Evolutionary conservation across 2,888 invertebrate genomes (phyloP).

Genomic region (Achlya flavicornis): DNA sequence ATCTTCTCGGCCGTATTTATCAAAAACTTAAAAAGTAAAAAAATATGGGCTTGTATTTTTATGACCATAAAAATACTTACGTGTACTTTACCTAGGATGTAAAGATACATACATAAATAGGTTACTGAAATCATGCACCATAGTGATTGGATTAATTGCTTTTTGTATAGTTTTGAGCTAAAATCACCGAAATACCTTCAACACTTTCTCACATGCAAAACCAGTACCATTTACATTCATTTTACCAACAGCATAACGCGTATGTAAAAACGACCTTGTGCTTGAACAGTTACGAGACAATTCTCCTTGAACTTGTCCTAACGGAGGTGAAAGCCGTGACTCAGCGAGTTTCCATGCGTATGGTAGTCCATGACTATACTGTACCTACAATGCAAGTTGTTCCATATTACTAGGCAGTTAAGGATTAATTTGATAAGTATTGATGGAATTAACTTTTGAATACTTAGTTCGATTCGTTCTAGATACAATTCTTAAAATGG

Average conservation of each 20-base stretch:
- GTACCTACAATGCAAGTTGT: background rate
- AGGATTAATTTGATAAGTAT: background rate
- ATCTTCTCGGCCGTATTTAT: background rate
- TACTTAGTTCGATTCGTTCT: no score
- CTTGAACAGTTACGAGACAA: conserved; percentile 22
- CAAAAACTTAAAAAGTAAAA: background rate
- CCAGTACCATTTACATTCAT: conserved; percentile 15
- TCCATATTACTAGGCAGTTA: background rate
- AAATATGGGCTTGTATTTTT: background rate
- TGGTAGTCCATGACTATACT: background rate
- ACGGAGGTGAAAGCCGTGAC: conserved; percentile 45
- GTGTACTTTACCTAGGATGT: no score
- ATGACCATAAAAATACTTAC: no score
- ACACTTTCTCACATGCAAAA: conserved; percentile 13
- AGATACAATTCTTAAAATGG: no score
- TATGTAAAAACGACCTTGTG: conserved; percentile 41
- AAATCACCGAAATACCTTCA: background rate
- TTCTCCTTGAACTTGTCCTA: conserved; percentile 51
- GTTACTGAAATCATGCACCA: no score
- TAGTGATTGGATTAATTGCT: no score
- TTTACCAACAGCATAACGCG: conserved; percentile 18
- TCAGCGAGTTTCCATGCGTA: conserved; percentile 7
- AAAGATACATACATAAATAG: no score
- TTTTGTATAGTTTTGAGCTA: no score
- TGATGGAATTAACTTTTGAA: background rate